Base-by-base conservation (phyloP, 2,888 invertebrate genomes). In the Tiliacea citrago region DNA sequence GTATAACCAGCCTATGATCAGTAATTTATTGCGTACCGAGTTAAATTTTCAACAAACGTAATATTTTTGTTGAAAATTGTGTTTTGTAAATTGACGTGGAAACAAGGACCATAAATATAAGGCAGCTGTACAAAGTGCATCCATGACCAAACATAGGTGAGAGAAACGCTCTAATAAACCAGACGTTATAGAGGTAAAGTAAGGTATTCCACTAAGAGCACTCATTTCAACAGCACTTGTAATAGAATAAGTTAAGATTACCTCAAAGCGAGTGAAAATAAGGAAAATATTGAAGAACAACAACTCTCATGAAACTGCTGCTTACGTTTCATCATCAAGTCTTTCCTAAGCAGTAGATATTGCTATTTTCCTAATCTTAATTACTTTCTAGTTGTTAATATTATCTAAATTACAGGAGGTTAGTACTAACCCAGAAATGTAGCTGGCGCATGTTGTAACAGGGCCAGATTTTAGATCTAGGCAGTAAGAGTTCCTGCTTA, bases 401-500 rank as follows among this genome's bases (percentile, higher is more conserved):
- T 63, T 75, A 81, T 74, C 70, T 57, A 39, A 65, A 71, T 62
- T 60, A 68, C 73, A 69, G 45, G 65, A 49, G 61, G 29, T 42
- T 68, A 62, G 62, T 68, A 67, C 62, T 73, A 74, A 79, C 72
- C 72, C 70, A 85, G 79, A 77, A 77, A 81, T 81, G 69, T 74
- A 55, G 42, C 58, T 65, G 29, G n/a, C 13, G 42, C 61, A 67
- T 45, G 72, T 73, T 67, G 57, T 57, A 73, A 77, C 72, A 79
- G 66, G 72, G 71, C 71, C 66, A 79, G 82, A 72, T 78, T 77
- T 84, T 63, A 82, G 75, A 83, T 84, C 81, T 79, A 69, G 73
- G 63, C 75, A 69, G 76, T 63, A 55, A 73, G 77, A 86, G 81
- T 90, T 89, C 88, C 89, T 89, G 87, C 75, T 86, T 88, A 86